These are phyloP conservation scores for Monochamus alternatus DNA, from an alignment of 2,888 invertebrate species.

Conservation along the genomic window DNA sequence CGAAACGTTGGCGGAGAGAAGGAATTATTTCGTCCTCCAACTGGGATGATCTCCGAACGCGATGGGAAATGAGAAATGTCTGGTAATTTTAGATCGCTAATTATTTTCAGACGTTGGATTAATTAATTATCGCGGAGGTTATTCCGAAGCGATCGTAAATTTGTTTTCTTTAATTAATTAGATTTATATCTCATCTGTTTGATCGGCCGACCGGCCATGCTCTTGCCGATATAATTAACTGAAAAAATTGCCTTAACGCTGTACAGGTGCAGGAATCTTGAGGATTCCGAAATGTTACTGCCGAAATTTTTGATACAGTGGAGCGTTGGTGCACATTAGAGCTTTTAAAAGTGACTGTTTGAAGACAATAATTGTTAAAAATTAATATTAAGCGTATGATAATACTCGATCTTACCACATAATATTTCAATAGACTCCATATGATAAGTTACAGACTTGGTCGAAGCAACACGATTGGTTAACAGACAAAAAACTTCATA, in stretches of 20 bases:
- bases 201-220: background rate
- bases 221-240: background rate
- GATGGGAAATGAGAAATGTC: background rate
- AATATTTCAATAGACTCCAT: background rate
- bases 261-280: background rate
- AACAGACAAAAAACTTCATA: conserved; percentile 27
- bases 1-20: background rate
- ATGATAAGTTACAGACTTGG: background rate
- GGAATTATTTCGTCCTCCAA: background rate
- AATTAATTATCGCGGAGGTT: conserved; percentile 18
- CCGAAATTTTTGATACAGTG: no score
- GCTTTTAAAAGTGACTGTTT: no score
- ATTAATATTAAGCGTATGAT: no score
- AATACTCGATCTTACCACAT: no score
- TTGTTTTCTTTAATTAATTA: conserved; percentile 28
- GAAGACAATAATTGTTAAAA: no score
- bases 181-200: conserved; percentile 20
- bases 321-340: no score
- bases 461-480: conserved; percentile 19
- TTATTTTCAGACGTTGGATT: conserved; percentile 3
- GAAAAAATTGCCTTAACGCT: background rate
- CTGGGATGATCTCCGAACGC: background rate
- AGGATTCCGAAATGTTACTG: background rate
- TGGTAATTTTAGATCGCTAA: conserved; percentile 4
- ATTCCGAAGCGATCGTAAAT: conserved; percentile 13